Percentiles rank a stretch among this genome's conserved stretches.
Evolutionary conservation across 2,888 invertebrate genomes (phyloP).

Genomic region (Netelia melanura): DNA sequence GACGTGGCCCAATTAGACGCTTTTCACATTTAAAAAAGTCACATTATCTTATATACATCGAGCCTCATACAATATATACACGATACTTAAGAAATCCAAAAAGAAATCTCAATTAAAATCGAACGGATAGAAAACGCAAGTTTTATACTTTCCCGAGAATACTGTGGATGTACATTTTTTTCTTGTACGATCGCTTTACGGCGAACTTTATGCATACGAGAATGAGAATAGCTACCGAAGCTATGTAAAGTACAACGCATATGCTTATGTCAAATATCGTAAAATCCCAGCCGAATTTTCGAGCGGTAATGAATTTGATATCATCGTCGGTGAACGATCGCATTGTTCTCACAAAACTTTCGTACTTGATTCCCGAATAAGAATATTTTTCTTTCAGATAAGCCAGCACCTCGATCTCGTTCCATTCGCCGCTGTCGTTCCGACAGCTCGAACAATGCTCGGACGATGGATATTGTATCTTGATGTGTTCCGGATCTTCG

Average conservation of each 20-base stretch:
- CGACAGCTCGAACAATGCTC: conserved; percentile 90
- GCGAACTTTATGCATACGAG: conserved; percentile 92
- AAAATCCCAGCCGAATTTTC: conserved; percentile 85
- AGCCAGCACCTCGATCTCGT: conserved; percentile 87
- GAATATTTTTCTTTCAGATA: conserved; percentile 88
- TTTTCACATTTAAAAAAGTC: conserved; percentile 13
- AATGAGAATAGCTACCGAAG: conserved; percentile 91
- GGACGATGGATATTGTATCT: conserved; percentile 93
- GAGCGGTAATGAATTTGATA: conserved; percentile 68
- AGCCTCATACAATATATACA: conserved; percentile 41
- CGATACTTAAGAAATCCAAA: conserved; percentile 5
- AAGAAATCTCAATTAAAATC: conserved; percentile 44
- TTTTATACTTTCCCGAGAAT: conserved; percentile 88
- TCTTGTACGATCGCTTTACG: conserved; percentile 89
- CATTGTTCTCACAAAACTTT: conserved; percentile 47
- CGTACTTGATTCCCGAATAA: conserved; percentile 73
- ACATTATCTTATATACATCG: conserved; percentile 34
- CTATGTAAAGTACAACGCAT: conserved; percentile 91
- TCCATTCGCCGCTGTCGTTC: conserved; percentile 87
- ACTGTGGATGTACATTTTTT: conserved; percentile 90
- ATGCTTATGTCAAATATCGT: conserved; percentile 91
- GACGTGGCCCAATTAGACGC: not conserved
- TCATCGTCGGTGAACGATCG: conserved; percentile 53
- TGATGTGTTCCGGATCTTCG: conserved; percentile 96
- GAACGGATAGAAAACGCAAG: conserved; percentile 33